These are phyloP conservation scores for Phoenicopterus ruber DNA, from an alignment of 2,113 vertebrate species.

Conservation along the genomic window DNA sequence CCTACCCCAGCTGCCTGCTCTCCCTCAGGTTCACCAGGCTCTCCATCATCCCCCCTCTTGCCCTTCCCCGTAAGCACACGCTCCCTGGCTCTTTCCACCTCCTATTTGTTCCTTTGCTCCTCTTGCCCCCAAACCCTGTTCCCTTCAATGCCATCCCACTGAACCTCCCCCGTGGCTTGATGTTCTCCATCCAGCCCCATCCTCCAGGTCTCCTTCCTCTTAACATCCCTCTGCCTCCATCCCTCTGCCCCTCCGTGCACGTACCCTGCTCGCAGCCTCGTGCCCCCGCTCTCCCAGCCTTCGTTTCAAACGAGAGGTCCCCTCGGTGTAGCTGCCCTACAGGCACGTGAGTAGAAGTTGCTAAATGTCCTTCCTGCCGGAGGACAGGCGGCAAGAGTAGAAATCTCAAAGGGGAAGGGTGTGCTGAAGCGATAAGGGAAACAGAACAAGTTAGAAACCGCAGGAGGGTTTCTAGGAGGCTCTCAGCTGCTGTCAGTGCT, in stretches of 20 bases:
- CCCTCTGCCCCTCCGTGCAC: neutral
- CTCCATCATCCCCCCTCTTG: neutral
- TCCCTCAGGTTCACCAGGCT: fast-evolving
- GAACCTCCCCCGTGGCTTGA: fast-evolving
- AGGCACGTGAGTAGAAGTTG: neutral
- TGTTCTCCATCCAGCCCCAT: neutral
- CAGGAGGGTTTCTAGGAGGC: neutral
- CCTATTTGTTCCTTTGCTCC: neutral
- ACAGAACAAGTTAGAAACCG: neutral
- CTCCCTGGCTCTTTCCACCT: neutral
- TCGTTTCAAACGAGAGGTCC: fast-evolving
- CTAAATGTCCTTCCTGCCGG: conserved; percentile 1
- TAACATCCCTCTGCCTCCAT: neutral
- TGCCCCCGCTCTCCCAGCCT: neutral
- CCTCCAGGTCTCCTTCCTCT: neutral
- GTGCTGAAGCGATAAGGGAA: neutral
- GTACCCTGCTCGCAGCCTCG: neutral
- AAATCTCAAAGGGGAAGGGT: conserved; percentile 32
- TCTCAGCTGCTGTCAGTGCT: neutral
- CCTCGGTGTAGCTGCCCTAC: neutral
- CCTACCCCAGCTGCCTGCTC: neutral
- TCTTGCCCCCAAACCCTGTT: neutral
- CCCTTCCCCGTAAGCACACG: fast-evolving
- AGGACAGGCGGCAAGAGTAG: neutral
- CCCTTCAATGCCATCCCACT: neutral